Evolutionary conservation across 92 coral and sea anemone genomes (phyloP), one percentile per base, ranked within the genome.

Genomic region (Zoanthus solanderi): DNA sequence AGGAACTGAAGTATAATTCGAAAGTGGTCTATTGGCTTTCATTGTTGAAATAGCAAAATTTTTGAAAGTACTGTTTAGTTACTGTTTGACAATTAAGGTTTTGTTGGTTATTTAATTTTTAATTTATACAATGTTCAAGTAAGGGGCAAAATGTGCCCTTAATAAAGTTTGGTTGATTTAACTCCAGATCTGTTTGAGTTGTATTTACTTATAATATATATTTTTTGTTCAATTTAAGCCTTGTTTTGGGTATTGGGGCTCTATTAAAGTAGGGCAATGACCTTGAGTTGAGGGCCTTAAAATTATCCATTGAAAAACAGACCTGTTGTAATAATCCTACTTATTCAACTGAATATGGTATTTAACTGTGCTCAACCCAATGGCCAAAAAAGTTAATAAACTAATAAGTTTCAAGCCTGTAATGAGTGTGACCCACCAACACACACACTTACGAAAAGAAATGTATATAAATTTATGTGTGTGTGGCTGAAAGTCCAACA

Each of bases 211-310:
- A 50, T 58, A 58, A 58, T 58, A 58, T 76, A 23, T 76, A 11
- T 76, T 50, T 76, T 30, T 76, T 76, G 80, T 76, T 76, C 80
- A 76, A 9, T 76, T 76, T 76, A 50, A 76, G 23, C 79, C 61
- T 18, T 76, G 80, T 76, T 75, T 75, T 76, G 79, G 79, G 79
- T 76, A 76, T 76, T 17, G 80, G 80, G 44, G 80, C 80, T n/a
- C 63, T 74, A 45, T 74, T 58, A 58, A 18, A 18, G 80, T 76
- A 76, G 63, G 80, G 5, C 80, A 76, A 76, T 76, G 80, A 29
- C 44, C 80, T 76, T 76, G 80, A 76, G 80, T 48, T 76, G 18
- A 76, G 61, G 80, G 80, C 61, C 80, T 50, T 50, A 14, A 48
- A 76, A 48, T 76, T 50, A 50, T 76, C 61, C 80, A 76, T 4